Base-by-base conservation (phyloP, 2,113 vertebrate genomes). In the Chiloscyllium plagiosum region DNA sequence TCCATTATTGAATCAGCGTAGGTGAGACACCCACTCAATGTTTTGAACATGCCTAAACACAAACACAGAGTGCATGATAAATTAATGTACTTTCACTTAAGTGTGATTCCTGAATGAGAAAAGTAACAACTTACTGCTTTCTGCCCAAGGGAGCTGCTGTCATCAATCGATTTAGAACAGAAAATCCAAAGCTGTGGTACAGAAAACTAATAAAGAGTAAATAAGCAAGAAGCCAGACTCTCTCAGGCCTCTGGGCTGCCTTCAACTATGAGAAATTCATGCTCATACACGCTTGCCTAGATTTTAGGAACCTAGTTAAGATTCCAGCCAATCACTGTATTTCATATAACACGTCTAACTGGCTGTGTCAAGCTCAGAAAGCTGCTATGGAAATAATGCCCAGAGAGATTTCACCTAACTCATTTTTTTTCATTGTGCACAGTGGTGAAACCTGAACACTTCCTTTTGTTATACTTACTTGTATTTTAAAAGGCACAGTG, bases 251-350 rank as follows among this genome's bases (percentile, higher is more conserved):
- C 96, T 95, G 76, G 96, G 96, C 96, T 97, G 96, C 97, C 96
- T 96, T 96, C 96, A 96, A 96, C 96, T 96, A 95, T 96, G 95
- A 97, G 95, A 97, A 96, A 96, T 96, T 96, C 96, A 96, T 97
- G 96, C 97, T 96, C 96, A 97, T 97, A 96, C 97, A 97, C 96
- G 96, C 96, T 97, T 96, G 96, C 97, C 97, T 96, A 97, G 97
- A 97, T 97, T 97, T 97, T 97, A 97, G 97, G 97, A 96, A 97
- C 96, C 96, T 96, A 97, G 96, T 96, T 96, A 96, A 96, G 95
- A 78, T 56, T 90, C 96, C 83, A 96, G 96, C 98, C 97, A 98
- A 98, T 98, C 96, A 50, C 5, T 50, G 10, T 66, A 24, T 85
- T 96, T 96, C 85, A 70, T 37, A 37, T 83, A 95, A 95, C 50